phyloP scores from a whole-genome alignment of 2,888 invertebrate genomes.

The Scaeva pyrastri region DNA sequence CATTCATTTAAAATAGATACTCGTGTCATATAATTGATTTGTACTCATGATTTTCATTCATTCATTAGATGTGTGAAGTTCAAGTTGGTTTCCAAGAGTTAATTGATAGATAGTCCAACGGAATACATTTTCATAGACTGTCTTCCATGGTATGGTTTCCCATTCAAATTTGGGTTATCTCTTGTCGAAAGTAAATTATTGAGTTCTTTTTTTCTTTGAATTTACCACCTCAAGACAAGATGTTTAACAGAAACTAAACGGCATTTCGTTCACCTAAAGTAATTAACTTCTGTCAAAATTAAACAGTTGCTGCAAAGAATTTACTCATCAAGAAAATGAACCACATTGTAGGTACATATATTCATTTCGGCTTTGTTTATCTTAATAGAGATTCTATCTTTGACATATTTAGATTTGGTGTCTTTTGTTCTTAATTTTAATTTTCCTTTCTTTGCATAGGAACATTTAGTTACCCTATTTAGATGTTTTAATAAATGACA shows the following conservation, averaged over 20 bases:
- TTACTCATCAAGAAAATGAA: too few species aligned
- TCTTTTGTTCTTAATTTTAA: conserved; percentile 64
- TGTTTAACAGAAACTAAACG: background rate
- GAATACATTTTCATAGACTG: too few species aligned
- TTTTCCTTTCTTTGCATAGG: conserved; percentile 46
- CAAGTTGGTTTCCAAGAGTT: background rate
- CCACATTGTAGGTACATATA: too few species aligned
- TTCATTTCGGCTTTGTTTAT: background rate
- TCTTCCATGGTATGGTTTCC: background rate
- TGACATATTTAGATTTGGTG: conserved; percentile 17
- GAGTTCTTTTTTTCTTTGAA: background rate
- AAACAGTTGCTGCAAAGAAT: too few species aligned
- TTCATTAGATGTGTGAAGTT: conserved; percentile 2
- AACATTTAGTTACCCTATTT: conserved; percentile 50
- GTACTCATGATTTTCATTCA: background rate
- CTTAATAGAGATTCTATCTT: conserved; percentile 20
- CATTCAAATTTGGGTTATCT: background rate
- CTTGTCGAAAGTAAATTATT: background rate
- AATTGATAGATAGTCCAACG: background rate
- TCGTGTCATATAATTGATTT: background rate
- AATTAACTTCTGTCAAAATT: background rate
- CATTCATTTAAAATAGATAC: background rate
- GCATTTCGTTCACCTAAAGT: background rate
- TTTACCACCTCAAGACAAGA: background rate
- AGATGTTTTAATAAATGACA: conserved; percentile 44